Conservation (phyloP, 2,113 vertebrate genomes). For the Theropithecus gelada region DNA sequence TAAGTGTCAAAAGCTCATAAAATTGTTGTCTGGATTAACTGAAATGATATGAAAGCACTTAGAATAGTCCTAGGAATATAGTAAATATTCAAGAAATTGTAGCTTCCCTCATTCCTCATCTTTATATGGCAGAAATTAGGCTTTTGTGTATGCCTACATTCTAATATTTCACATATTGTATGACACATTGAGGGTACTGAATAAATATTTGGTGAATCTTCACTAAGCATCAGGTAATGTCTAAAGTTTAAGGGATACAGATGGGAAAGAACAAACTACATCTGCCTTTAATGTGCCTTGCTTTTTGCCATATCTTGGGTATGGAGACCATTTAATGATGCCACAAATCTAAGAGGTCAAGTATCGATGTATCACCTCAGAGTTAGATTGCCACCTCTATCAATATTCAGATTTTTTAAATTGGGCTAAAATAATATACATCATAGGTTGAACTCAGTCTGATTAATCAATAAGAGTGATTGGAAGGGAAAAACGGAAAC, state of each 20-base stretch:
- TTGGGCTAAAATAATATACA: background rate
- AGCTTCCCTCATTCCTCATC: background rate
- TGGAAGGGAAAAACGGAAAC: background rate
- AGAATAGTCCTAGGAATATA: background rate
- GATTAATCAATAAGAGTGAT: background rate
- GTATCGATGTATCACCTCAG: background rate
- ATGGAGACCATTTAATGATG: background rate
- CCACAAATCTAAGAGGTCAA: background rate
- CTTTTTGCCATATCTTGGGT: background rate
- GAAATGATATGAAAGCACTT: background rate
- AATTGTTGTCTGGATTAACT: background rate
- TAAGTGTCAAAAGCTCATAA: constrained; percentile 26
- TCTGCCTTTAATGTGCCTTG: background rate
- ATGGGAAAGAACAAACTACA: background rate
- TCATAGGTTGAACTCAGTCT: background rate
- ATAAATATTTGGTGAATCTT: background rate
- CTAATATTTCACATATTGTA: background rate
- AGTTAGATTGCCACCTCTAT: background rate
- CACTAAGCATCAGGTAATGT: background rate
- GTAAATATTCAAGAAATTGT: background rate
- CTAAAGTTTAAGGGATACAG: background rate
- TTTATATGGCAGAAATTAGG: background rate
- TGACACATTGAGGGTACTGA: background rate
- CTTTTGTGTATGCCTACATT: background rate
- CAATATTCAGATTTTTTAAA: background rate